Conservation (phyloP, 2,797 vertebrate genomes). For the Sebastes diploproa region DNA sequence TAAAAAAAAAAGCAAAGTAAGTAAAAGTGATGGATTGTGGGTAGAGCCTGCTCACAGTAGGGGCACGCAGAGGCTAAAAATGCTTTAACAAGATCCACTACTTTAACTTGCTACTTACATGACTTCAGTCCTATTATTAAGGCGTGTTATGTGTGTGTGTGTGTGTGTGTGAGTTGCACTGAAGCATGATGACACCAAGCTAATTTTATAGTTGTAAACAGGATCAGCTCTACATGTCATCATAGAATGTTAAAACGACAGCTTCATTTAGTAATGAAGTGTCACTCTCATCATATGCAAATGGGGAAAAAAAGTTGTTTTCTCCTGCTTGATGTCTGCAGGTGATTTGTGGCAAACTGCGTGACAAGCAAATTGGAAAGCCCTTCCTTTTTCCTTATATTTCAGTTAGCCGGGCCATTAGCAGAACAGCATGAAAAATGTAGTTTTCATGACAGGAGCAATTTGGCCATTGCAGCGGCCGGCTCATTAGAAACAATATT, state of each 20-base stretch:
- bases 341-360: constrained; percentile 23
- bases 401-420: constrained; percentile 33
- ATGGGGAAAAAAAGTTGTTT: not conserved
- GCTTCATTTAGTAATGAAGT: constrained; percentile 7
- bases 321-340: not conserved
- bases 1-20: not conserved
- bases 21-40: constrained; percentile 36
- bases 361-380: constrained; percentile 24
- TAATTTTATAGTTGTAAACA: not conserved
- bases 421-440: constrained; percentile 22
- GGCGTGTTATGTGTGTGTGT: not conserved
- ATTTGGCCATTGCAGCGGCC: constrained; percentile 32
- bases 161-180: constrained; percentile 1
- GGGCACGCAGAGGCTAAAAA: not conserved
- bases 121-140: not conserved
- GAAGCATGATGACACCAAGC: not conserved
- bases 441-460: constrained; percentile 40
- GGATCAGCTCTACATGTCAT: not conserved
- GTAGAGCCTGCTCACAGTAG: not conserved
- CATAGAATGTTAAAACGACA: not conserved
- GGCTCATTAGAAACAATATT: constrained; percentile 48
- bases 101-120: not conserved
- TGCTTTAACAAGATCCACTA: not conserved
- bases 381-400: constrained; percentile 15
- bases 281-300: constrained; percentile 2